Conservation (phyloP, 2,888 invertebrate genomes). For the Bruchidius siliquastri region DNA sequence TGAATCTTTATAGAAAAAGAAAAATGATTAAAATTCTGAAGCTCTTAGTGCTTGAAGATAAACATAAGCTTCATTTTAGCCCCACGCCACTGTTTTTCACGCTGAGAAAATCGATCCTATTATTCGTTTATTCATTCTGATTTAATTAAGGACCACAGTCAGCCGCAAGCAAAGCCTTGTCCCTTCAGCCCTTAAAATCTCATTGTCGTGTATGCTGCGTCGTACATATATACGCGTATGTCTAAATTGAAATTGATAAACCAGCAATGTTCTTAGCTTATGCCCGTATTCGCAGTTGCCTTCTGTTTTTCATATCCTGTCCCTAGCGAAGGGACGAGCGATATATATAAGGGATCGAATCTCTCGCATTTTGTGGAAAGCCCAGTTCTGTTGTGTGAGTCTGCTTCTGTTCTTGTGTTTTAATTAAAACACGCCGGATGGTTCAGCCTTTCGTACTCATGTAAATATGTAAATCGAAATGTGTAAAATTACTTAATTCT, state of each 20-base stretch:
- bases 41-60: too few species aligned
- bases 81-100: background rate
- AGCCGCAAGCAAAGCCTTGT: constrained; percentile 15
- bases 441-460: too few species aligned
- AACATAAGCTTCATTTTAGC: too few species aligned
- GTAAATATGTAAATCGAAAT: too few species aligned
- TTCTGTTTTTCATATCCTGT: constrained; percentile 22
- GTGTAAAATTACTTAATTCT: too few species aligned
- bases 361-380: background rate
- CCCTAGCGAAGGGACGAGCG: background rate
- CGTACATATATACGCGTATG: constrained; percentile 12
- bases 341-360: background rate
- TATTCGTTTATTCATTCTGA: constrained; percentile 25
- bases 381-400: background rate
- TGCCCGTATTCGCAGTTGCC: constrained; percentile 20
- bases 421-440: too few species aligned
- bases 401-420: background rate
- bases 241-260: constrained; percentile 35
- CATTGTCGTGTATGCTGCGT: constrained; percentile 22
- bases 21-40: too few species aligned
- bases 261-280: constrained; percentile 22
- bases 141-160: constrained; percentile 29
- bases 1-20: too few species aligned
- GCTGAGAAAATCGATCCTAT: constrained; percentile 22
- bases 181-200: constrained; percentile 29